Percentiles rank a stretch among this genome's conserved stretches.
phyloP scores from a whole-genome alignment of 1,140 invertebrate genomes.

The Drosophila rufa region DNA sequence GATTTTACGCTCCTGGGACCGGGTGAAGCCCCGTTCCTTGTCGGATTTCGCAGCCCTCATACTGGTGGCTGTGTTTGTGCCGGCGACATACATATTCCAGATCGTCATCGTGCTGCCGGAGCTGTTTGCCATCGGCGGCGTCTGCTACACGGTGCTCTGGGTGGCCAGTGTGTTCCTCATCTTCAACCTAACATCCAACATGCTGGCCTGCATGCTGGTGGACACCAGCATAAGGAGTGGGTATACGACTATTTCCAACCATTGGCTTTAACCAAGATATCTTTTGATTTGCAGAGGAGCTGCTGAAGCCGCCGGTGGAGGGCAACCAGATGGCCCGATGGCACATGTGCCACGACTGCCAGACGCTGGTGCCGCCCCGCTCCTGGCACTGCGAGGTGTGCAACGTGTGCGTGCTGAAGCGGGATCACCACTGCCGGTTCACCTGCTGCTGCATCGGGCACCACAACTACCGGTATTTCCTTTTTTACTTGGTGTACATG shows the following conservation, averaged over 20 bases:
- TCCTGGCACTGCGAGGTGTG: slow-evolving; percentile 96
- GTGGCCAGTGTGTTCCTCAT: slow-evolving; percentile 89
- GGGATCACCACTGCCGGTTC: slow-evolving; percentile 98
- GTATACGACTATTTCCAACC: slow-evolving; percentile 38
- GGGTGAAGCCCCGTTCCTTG: slow-evolving; percentile 31
- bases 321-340: slow-evolving; percentile 85
- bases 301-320: slow-evolving; percentile 63
- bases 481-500: slow-evolving; percentile 93
- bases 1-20: slow-evolving; percentile 61
- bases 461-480: slow-evolving; percentile 95
- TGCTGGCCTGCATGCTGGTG: slow-evolving; percentile 90
- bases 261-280: background rate
- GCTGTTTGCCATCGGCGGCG: slow-evolving; percentile 85
- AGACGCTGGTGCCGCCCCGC: slow-evolving; percentile 92
- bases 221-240: slow-evolving; percentile 89
- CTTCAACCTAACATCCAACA: slow-evolving; percentile 91
- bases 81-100: slow-evolving; percentile 85
- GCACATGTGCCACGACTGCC: slow-evolving; percentile 92
- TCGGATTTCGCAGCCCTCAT: slow-evolving; percentile 69
- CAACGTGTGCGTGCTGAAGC: slow-evolving; percentile 92
- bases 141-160: slow-evolving; percentile 88
- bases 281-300: slow-evolving; percentile 34
- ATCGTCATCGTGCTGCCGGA: slow-evolving; percentile 89
- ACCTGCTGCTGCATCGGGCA: slow-evolving; percentile 95
- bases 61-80: slow-evolving; percentile 58